Percentiles rank a stretch among this genome's conserved stretches.
These are phyloP conservation scores for Catostylus mosaicus DNA, from an alignment of 30 jellyfish, hydroid and myxozoan genomes.

Conservation along the genomic window DNA sequence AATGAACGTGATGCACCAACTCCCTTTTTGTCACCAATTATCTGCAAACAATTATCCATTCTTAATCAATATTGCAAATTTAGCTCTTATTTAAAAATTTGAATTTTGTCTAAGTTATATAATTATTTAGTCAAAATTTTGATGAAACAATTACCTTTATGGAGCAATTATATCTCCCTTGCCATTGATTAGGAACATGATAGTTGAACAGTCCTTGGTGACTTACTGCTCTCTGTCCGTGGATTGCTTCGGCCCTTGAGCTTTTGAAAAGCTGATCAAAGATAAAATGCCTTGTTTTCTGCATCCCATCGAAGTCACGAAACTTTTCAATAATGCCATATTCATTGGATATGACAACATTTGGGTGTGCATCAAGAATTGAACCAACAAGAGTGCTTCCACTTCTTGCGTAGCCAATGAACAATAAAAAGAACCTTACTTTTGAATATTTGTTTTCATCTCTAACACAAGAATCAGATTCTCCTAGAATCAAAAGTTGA, in stretches of 20 bases:
- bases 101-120: neutral
- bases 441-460: slow-evolving; percentile 5
- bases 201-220: slow-evolving; percentile 54
- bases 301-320: slow-evolving; percentile 19
- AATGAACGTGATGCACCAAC: slow-evolving; percentile 46
- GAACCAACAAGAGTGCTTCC: slow-evolving; percentile 91
- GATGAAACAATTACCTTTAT: slow-evolving; percentile 53
- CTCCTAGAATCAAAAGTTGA: too few species aligned
- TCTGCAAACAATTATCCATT: slow-evolving; percentile 15
- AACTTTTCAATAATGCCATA: slow-evolving; percentile 60
- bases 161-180: slow-evolving; percentile 67
- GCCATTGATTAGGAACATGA: slow-evolving; percentile 85
- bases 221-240: slow-evolving; percentile 50
- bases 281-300: slow-evolving; percentile 32
- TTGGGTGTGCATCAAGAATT: slow-evolving; percentile 86
- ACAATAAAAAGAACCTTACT: slow-evolving; percentile 68
- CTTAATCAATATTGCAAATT: neutral
- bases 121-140: neutral
- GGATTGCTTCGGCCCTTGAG: slow-evolving; percentile 53
- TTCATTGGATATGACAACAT: slow-evolving; percentile 83
- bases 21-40: slow-evolving; percentile 80
- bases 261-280: slow-evolving; percentile 61
- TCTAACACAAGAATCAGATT: neutral
- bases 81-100: neutral
- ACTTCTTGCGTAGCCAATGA: slow-evolving; percentile 91